phyloP scores from a whole-genome alignment of 2,113 vertebrate species.

The Vidua chalybeata region DNA sequence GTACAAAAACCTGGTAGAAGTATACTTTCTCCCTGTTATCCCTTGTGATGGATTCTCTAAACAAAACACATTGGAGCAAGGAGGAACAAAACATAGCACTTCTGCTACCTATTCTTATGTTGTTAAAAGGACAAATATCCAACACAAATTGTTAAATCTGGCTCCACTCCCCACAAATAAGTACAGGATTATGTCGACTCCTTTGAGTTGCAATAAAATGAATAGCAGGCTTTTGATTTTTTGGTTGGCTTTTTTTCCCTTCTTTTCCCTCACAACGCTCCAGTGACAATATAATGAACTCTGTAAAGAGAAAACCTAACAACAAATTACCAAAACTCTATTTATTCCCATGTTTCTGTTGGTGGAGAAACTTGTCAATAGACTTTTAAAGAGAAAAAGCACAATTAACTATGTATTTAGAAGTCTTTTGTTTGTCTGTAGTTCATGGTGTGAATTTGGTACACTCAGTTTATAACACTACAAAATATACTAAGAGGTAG shows the following conservation, averaged over 20 bases:
- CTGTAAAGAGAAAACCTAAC: background rate
- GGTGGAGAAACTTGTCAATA: background rate
- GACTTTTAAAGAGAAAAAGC: background rate
- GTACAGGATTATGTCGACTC: background rate
- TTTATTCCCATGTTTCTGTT: background rate
- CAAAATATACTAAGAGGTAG: background rate
- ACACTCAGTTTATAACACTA: background rate
- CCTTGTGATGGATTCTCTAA: background rate
- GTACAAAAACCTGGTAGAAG: background rate
- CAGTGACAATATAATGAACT: background rate
- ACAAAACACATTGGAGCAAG: background rate
- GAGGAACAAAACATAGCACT: background rate
- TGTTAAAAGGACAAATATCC: background rate
- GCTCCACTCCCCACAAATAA: background rate
- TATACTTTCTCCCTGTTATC: background rate
- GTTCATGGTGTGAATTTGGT: background rate
- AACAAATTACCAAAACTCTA: background rate
- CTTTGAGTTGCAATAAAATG: background rate
- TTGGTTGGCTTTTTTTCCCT: background rate
- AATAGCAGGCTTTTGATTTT: background rate
- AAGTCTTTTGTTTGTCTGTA: background rate
- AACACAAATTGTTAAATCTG: accelerated
- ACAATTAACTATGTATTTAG: background rate
- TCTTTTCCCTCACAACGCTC: accelerated
- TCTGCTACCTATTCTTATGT: background rate